A percentile compares a stretch with the other conserved stretches of the same genome.
phyloP scores from a whole-genome alignment of 2,113 vertebrate genomes.

The Strix uralensis region DNA sequence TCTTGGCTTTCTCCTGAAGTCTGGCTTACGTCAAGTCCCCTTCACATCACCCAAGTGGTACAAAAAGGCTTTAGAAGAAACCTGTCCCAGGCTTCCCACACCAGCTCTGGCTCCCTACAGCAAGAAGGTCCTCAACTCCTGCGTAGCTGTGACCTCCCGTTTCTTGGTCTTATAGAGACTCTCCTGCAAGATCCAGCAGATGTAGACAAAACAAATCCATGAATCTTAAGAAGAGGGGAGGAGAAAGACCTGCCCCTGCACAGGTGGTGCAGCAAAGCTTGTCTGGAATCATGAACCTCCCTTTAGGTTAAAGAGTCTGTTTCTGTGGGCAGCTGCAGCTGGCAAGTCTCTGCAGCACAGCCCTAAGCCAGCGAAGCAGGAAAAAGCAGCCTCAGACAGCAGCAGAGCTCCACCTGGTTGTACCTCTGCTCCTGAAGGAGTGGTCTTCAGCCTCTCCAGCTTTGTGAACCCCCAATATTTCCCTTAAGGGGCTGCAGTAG shows the following conservation, averaged over 20 bases:
- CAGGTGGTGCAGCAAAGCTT: not conserved
- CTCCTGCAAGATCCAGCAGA: not conserved
- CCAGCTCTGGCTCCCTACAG: not conserved
- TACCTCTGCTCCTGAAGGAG: not conserved
- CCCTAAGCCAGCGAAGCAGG: not conserved
- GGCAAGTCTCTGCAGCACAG: not conserved
- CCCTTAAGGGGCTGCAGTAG: not conserved
- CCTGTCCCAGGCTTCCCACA: not conserved
- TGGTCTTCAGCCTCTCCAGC: not conserved
- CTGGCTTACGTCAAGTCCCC: not conserved
- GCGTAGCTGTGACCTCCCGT: not conserved
- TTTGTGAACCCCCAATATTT: not conserved
- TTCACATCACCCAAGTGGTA: not conserved
- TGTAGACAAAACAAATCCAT: not conserved
- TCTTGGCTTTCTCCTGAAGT: not conserved
- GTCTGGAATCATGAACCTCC: not conserved
- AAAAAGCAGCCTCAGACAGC: not conserved
- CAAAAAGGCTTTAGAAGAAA: not conserved
- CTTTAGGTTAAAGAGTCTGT: not conserved
- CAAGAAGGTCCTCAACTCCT: not conserved
- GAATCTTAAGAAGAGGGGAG: not conserved
- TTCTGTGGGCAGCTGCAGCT: constrained; percentile 1
- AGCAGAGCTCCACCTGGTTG: not conserved
- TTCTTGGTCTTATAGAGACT: not conserved
- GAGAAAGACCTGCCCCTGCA: not conserved